Percentiles rank a stretch among this genome's conserved stretches.
These are phyloP conservation scores for Vultur gryphus DNA, from an alignment of 2,797 vertebrate species.

Conservation along the genomic window DNA sequence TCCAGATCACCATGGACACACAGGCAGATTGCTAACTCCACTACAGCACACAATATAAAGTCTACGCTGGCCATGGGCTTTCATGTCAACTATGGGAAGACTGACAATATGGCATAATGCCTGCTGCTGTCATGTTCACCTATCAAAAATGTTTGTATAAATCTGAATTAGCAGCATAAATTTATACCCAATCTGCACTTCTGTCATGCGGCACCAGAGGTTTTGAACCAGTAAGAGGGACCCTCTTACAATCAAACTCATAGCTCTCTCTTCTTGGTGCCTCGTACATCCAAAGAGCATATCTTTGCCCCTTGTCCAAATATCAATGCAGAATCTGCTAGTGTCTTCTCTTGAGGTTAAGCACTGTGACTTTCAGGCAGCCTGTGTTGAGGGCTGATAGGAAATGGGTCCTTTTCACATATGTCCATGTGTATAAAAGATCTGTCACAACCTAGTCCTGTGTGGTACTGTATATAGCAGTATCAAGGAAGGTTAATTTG, in stretches of 20 bases:
- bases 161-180: background rate
- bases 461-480: background rate
- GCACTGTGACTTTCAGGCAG: background rate
- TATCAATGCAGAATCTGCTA: background rate
- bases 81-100: background rate
- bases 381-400: background rate
- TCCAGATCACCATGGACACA: background rate
- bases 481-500: background rate
- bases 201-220: background rate
- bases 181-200: background rate
- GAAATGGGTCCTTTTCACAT: background rate
- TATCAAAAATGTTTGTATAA: background rate
- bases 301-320: background rate
- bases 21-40: background rate
- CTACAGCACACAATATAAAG: background rate
- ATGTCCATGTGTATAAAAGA: background rate
- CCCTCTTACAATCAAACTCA: fast-evolving
- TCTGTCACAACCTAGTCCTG: background rate
- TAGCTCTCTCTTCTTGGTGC: background rate
- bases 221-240: background rate
- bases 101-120: background rate
- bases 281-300: fast-evolving
- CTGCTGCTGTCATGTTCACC: background rate
- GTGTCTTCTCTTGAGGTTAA: background rate
- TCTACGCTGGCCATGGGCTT: background rate